Conservation (phyloP, 35 echinoderm and acorn worm genomes). For the Stichopus chloronotus region DNA sequence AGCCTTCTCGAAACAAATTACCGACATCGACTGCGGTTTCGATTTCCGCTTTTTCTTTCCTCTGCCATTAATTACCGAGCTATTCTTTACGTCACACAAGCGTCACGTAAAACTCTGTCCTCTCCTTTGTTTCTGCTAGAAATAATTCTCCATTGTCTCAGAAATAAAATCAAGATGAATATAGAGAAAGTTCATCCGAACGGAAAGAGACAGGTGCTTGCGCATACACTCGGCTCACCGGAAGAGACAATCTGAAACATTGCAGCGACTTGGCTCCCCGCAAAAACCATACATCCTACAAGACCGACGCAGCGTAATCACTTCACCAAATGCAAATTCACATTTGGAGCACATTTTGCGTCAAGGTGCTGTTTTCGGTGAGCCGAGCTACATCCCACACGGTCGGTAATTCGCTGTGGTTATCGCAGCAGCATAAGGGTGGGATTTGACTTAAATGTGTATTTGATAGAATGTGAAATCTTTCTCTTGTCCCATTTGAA, state of each 20-base stretch:
- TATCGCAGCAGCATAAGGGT: not conserved
- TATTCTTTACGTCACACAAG: not conserved
- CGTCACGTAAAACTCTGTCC: not conserved
- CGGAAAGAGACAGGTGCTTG: constrained; percentile 18
- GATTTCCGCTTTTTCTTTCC: too few species aligned
- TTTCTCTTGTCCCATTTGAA: too few species aligned
- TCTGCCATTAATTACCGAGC: too few species aligned
- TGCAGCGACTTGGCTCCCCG: not conserved
- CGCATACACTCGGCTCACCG: not conserved
- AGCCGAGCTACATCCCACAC: not conserved
- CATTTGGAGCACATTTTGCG: constrained; percentile 50
- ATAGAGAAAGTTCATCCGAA: not conserved
- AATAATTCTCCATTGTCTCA: not conserved
- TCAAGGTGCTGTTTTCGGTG: constrained; percentile 1
- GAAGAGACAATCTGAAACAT: not conserved
- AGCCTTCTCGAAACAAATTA: too few species aligned
- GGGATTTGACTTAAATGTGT: constrained; percentile 1
- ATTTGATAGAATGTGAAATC: not conserved
- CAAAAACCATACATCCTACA: constrained; percentile 17
- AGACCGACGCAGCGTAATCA: not conserved
- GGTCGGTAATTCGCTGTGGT: constrained; percentile 1
- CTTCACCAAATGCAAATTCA: constrained; percentile 26
- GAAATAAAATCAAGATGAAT: not conserved
- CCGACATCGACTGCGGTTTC: too few species aligned
- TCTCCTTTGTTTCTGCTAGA: not conserved